Evolutionary conservation across 2,888 invertebrate genomes (phyloP), one percentile per base, ranked within the genome.

Genomic region (Tinea trinotella): DNA sequence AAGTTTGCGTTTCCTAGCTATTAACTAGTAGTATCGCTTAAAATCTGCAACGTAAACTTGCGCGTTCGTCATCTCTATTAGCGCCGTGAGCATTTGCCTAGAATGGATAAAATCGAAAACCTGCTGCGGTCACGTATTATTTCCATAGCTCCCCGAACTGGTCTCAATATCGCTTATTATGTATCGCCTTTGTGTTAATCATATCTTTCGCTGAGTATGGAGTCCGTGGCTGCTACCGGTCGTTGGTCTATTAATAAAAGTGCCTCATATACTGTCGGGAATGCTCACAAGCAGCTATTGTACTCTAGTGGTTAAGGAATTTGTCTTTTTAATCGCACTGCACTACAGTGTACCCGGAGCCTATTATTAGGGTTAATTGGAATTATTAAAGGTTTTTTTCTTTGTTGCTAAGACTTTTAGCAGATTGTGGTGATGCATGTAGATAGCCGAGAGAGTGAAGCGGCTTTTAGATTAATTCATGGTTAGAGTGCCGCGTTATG

Each of bases 301-400:
- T 83, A 69, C 68, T 80, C 70, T 71, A 70, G 76, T 75, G 76
- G 77, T 79, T 74, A 74, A 77, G 67, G 79, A 83, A 84, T 84
- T 84, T 84, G 85, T 84, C 82, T 84, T 84, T 85, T 82, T 84
- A 84, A 84, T 82, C 78, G 76, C 71, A 62, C 75, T 78, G 76
- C 72, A 75, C 69, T 64, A 63, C 64, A 71, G 64, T 71, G 66
- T 67, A 71, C 75, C 71, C 65, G 60, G 67, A 68, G 77, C 76
- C 83, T 84, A 77, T 84, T 84, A 85, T 85, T 84, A 84, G 75
- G 81, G 76, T 80, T 84, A 83, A 84, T 85, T 84, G 83, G 80
- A 82, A 85, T 83, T 77, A 83, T 83, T 81, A 80, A 74, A 74
- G 74, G 69, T 75, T 76, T 78, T 76, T 80, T 84, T 77, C 68